phyloP scores from a whole-genome alignment of 2,888 invertebrate genomes.

The Perizoma affinitatum region DNA sequence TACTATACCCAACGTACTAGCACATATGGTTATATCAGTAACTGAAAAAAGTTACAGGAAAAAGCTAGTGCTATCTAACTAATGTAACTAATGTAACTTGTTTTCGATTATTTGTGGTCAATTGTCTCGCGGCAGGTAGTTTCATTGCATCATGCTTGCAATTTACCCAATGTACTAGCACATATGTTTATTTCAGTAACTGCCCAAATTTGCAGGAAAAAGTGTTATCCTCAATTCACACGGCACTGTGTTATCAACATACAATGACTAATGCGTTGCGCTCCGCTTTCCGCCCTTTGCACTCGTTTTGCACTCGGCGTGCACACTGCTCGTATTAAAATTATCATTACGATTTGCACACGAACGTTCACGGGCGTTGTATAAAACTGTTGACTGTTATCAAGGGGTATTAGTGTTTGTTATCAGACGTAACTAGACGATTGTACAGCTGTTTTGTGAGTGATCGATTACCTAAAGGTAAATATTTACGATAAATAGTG shows the following conservation, averaged over 20 bases:
- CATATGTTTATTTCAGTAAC: too few relatives aligned
- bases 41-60: background rate
- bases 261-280: conserved; percentile 8
- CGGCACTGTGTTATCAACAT: conserved; percentile 6
- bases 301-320: conserved; percentile 12
- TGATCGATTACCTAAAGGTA: conserved; percentile 1
- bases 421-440: too few relatives aligned
- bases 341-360: conserved; percentile 4
- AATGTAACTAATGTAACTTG: too few relatives aligned
- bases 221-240: conserved; percentile 7
- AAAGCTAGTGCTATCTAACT: background rate
- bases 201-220: background rate
- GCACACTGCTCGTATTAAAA: background rate
- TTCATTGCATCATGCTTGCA: too few relatives aligned
- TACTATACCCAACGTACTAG: too few relatives aligned
- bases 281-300: conserved; percentile 5
- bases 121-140: too few relatives aligned
- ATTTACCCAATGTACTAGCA: too few relatives aligned
- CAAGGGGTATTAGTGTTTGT: background rate
- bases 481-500: conserved; percentile 3
- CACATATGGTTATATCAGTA: too few relatives aligned
- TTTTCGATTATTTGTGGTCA: too few relatives aligned
- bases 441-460: too few relatives aligned
- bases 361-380: background rate
- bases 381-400: conserved; percentile 13